Evolutionary conservation across 1,140 invertebrate genomes (phyloP), one percentile per base, ranked within the genome.

Genomic region (Bombus confusus): DNA sequence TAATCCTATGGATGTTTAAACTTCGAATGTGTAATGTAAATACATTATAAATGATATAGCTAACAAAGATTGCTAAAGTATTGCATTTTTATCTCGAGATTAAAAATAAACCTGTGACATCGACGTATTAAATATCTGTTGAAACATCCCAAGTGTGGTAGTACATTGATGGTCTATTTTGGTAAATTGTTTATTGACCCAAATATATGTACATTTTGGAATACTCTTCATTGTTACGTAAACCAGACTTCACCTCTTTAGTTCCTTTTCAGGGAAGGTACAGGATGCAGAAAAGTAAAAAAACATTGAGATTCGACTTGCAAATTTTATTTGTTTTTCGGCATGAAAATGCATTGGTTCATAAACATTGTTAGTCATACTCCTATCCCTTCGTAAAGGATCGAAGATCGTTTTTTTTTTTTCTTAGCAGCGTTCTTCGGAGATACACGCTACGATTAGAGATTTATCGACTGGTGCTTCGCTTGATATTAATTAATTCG

Each of bases 301-400:
- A 80, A 43, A 86, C 41, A 34, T 74, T n/a, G n/a, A 80, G 43
- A 71, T 88, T 75, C 83, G 89, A 90, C 86, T 90, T 90, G 88
- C 88, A 90, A 90, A 90, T 90, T 85, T 90, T 90, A 90, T 90
- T 90, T 90, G 80, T 90, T 90, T 79, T 78, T 90, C 86, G 88
- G 80, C 89, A 90, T 90, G 89, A 90, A 90, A 90, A 90, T 90
- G 86, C 83, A 85, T 90, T 90, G 88, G 88, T 90, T 90, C 86
- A 90, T 90, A 90, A 84, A 90, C 86, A 90, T 85, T 77, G 72
- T 90, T 80, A 90, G 82, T 90, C 76, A 57, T 71, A 86, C 76
- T 78, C 78, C 62, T 85, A 85, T 89, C 82, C 39, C 59, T 87
- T 85, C 75, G 85, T 87, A 73, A 77, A 86, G 84, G 85, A 89